Evolutionary conservation across 2,113 vertebrate genomes (phyloP), one percentile per base, ranked within the genome.

Genomic region (Propithecus coquereli): DNA sequence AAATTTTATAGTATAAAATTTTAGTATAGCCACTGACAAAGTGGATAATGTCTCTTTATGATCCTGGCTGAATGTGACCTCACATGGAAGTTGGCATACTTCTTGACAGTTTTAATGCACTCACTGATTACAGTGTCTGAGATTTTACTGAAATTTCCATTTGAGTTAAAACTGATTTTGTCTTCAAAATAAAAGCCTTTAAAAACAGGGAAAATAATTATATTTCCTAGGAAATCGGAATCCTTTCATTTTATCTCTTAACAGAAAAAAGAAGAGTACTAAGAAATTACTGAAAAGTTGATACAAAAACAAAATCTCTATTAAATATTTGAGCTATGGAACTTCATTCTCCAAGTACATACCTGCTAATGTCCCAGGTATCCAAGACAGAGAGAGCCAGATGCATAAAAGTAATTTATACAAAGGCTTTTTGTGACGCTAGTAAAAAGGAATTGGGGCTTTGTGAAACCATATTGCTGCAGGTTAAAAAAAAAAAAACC

Each of bases 131-230:
- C 68, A 92, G 91, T 94, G 79, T 96, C 95, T 96, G 94, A 96
- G 74, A 97, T 97, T 97, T 98, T 97, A 95, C 91, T 97, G 70
- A 85, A 90, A 71, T 97, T 97, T 96, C 93, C 94, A 91, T 91
- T 96, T 97, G 91, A 96, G 84, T 95, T 97, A 96, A 97, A 97
- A 91, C 86, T 95, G 77, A 97, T 96, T 97, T 97, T 93, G 85
- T 94, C 89, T 96, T 96, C 63, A 96, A 89, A 97, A 97, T 90
- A 93, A 81, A 96, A 93, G 50, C 63, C 91, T 97, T 94, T 94
- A 79, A 96, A 96, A 90, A 61, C 65, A 94, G 74, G 77, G 73
- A 76, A 81, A 83, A 93, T 97, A 95, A 96, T 97, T 96, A 91
- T 87, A 94, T 96, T 90, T 97, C 77, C 61, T 73, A 95, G 79